Percentiles rank a stretch among this genome's conserved stretches.
Conservation (phyloP, 2,113 vertebrate species). For the Ovibos moschatus region DNA sequence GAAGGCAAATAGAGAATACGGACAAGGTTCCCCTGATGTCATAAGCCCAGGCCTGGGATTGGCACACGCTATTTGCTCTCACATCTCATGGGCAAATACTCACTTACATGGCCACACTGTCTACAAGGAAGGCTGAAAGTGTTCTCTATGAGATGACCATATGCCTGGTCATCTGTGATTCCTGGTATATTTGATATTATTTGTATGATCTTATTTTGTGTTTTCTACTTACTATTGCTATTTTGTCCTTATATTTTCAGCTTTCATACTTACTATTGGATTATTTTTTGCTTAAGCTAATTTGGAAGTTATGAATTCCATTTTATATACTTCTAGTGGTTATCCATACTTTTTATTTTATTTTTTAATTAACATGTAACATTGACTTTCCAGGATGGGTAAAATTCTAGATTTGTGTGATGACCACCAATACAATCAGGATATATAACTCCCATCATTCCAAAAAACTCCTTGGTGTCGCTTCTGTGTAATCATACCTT, state of each 20-base stretch:
- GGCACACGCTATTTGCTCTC: accelerated
- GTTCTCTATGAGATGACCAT: not conserved
- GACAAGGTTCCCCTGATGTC: not conserved
- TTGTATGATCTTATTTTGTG: not conserved
- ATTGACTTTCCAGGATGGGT: not conserved
- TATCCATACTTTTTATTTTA: not conserved
- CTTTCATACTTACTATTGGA: not conserved
- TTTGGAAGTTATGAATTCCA: not conserved
- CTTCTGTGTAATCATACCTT: not conserved
- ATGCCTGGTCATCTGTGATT: not conserved
- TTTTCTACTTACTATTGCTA: not conserved
- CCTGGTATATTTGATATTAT: no score
- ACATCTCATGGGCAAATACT: accelerated
- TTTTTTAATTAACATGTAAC: not conserved
- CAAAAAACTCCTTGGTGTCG: not conserved
- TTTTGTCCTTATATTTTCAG: not conserved
- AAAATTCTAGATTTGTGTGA: no score
- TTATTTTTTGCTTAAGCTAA: not conserved
- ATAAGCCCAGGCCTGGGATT: not conserved
- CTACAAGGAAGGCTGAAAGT: not conserved
- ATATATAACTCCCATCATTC: not conserved
- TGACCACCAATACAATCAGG: not conserved
- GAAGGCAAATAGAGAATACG: not conserved
- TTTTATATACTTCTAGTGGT: not conserved
- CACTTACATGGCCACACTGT: not conserved